phyloP scores from a whole-genome alignment of 2,797 vertebrate genomes.

The Microhierax caerulescens region DNA sequence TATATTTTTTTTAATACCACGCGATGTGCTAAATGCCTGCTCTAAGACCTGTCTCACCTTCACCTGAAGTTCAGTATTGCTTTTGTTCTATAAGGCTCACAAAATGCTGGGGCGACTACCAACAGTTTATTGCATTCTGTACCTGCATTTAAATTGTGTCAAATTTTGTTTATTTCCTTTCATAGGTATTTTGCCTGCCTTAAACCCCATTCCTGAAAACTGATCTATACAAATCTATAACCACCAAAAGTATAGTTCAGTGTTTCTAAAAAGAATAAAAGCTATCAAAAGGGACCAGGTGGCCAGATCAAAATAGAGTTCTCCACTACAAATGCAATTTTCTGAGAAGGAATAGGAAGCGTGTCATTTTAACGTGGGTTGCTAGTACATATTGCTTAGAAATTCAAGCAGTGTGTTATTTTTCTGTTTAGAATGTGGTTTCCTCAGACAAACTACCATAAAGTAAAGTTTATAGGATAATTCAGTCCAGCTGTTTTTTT shows the following conservation, averaged over 20 bases:
- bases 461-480: neutral
- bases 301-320: neutral
- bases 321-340: neutral
- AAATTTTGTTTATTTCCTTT: neutral
- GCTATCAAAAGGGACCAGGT: neutral
- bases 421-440: neutral
- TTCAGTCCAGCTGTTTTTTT: neutral
- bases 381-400: neutral
- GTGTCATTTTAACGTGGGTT: neutral
- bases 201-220: neutral
- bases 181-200: neutral
- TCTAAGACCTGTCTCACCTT: neutral
- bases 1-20: too few species aligned
- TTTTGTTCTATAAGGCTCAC: neutral
- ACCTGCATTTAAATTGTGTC: neutral
- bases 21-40: neutral
- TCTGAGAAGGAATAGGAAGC: neutral
- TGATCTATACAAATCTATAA: neutral
- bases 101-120: neutral
- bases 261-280: neutral
- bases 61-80: neutral
- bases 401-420: neutral
- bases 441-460: neutral
- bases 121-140: neutral
- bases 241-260: fast-evolving